Evolutionary conservation across 2,113 vertebrate genomes (phyloP), one percentile per base, ranked within the genome.

Genomic region (Cisticola juncidis): DNA sequence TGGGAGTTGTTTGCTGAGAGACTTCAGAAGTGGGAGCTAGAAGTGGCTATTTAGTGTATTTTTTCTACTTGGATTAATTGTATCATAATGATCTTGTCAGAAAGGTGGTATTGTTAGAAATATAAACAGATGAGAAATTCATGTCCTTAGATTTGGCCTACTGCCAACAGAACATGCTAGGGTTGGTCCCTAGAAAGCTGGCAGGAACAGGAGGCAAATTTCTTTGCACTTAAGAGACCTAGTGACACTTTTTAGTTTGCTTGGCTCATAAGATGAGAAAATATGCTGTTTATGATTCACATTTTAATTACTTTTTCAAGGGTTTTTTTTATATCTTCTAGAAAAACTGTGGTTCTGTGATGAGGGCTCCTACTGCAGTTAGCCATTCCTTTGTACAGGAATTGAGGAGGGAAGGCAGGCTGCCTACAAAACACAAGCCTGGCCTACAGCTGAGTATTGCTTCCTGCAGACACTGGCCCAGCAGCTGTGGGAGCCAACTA

Each of bases 401-500:
- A 19, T n/a, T 33, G 64, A 60, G 76, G 35, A 58, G 40, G 33
- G 35, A 58, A 70, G 42, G 61, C 69, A 77, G 47, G 22, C 60
- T 68, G 35, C 26, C 11, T 44, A 18, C 17, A 25, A 48, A 83
- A 48, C n/a, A 20, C 12, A 24, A n/a, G 7, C 1, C 1, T 6
- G 15, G 28, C 31, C 53, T 36, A 1, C 4, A 40, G 40, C 2
- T 72, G n/a, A 19, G 19, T 40, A 2, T 29, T 4, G 1, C 35
- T 81, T 42, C 23, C 40, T 77, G 6, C 71, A 57, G 70, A 23
- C 36, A 25, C n/a, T 50, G 71, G 19, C 29, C 64, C 62, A 29
- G 40, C n/a, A 50, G 35, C 42, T 21, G 0, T 22, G 11, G 36
- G 24, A 56, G 20, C 68, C 22, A 42, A 2, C 13, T 1, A 0